Base-by-base conservation (phyloP, 2,888 invertebrate species). In the Limnephilus lunatus region DNA sequence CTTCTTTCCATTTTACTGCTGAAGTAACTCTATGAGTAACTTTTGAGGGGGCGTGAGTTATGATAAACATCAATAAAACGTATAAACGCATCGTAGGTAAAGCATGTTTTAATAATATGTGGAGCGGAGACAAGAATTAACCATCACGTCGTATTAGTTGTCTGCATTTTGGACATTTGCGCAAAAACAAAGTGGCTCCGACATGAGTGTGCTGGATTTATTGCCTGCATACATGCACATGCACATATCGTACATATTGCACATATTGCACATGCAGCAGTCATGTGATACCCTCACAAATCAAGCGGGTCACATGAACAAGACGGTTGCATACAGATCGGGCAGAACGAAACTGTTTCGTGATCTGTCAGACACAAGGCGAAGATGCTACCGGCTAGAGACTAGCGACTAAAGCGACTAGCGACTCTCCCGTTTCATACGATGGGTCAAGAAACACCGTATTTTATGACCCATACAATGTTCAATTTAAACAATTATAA, bases 291-390 rank as follows among this genome's bases (percentile, higher is more conserved):
- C 85, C 85, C 85, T 35, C 90, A 92, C 92, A 92, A 92, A 92
- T 92, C 92, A 92, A 89, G 68, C 83, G 90, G 92, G 87, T 89
- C 92, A 91, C 92, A 92, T 89, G 82, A 90, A 87, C 89, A 91
- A 92, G 92, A 92, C 90, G 83, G 89, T 90, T 83, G 93, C 93
- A 92, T 93, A 93, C 93, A 92, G 92, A 93, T 93, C 93, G 93
- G 89, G 93, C 32, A 31, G 92, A 93, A 92, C 92, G 93, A 89
- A 92, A 92, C 87, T 68, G 90, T 92, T 92, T 92, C 93, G 93
- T 93, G 93, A 93, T 93, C 93, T 93, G 93, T 92, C 93, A 93
- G 90, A 93, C 92, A 92, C 90, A 91, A 92, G 68, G 82, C 86
- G 82, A 87, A 80, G 91, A 91, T 90, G 92, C 92, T 91, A 91